Base-by-base conservation (phyloP, 2,113 vertebrate genomes). In the Triplophysa dalaica region DNA sequence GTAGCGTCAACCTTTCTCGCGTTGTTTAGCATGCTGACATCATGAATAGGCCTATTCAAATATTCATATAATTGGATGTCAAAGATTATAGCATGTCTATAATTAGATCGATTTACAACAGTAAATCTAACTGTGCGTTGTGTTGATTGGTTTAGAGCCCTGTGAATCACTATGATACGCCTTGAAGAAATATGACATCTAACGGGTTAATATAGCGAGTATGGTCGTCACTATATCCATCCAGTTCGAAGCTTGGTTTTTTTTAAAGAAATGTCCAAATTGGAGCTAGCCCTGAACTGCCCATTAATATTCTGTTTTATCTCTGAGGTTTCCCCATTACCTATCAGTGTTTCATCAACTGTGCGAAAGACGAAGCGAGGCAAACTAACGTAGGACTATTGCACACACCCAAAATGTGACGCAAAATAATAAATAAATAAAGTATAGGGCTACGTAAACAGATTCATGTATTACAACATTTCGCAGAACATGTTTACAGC, bases 341-440 rank as follows among this genome's bases (percentile, higher is more conserved):
- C 69, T 73, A 80, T 80, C 74, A 70, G 74, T 80, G 60, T 69
- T 63, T 60, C 78, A 26, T 63, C 22, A 8, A 48, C 14, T 58
- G 52, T 26, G n/a, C 2, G 29, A 33, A 10, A 62, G 14, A 21
- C 1, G 61, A n/a, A 41, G 54, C 54, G 8, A n/a, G 54, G 17
- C 19, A n/a, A n/a, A 52, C 48, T 13, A 43, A 43, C 8, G 41
- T n/a, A 24, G 24, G 24, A 1, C 24, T 62, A 62, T 48, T 21
- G 61, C 45, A 75, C 70, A 75, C 70, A 81, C 79, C 63, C 63
- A n/a, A 41, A 52, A 45, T n/a, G 74, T 81, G 70, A 81, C 79
- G 79, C 62, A 68, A 75, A 75, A 78, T 52, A 16, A 62, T 62
- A 79, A 68, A 66, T 43, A 69, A 75, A 68, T 61, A 62, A 21